These are phyloP conservation scores for Peribatodes rhomboidaria DNA, from an alignment of 2,888 invertebrate genomes.

Conservation along the genomic window DNA sequence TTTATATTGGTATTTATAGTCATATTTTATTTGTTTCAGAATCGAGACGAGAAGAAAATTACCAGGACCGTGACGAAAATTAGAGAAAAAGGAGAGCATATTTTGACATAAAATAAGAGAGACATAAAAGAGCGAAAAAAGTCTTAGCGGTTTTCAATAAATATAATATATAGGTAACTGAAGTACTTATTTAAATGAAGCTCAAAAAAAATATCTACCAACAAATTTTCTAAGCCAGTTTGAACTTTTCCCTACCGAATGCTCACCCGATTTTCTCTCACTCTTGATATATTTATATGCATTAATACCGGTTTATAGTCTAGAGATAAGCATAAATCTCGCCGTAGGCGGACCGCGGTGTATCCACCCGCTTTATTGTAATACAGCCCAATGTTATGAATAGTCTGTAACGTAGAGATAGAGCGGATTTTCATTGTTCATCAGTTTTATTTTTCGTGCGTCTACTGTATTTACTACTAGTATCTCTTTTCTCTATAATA, in stretches of 20 bases:
- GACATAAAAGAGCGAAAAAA: too few relatives aligned
- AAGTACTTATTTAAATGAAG: too few relatives aligned
- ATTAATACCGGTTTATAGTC: conserved; percentile 78
- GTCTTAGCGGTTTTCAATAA: too few relatives aligned
- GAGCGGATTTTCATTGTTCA: conserved; percentile 54
- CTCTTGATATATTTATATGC: conserved; percentile 79
- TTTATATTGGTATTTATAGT: too few relatives aligned
- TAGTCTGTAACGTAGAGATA: conserved; percentile 60
- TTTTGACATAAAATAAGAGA: too few relatives aligned
- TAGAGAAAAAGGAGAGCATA: too few relatives aligned
- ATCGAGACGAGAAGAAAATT: too few relatives aligned
- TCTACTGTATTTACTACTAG: not conserved
- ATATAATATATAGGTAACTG: too few relatives aligned
- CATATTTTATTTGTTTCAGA: too few relatives aligned
- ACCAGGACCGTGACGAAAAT: too few relatives aligned
- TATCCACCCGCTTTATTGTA: conserved; percentile 75
- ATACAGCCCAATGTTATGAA: conserved; percentile 68
- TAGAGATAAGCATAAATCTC: conserved; percentile 79
- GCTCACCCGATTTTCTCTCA: conserved; percentile 56
- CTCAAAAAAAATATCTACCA: too few relatives aligned
- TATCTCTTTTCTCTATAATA: too few relatives aligned
- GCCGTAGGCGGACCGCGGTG: conserved; percentile 66
- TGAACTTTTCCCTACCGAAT: conserved; percentile 34
- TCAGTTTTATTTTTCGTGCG: conserved; percentile 35
- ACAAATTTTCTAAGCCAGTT: not conserved